Conservation (phyloP, 2,797 vertebrate genomes). For the Aeoliscus strigatus region DNA sequence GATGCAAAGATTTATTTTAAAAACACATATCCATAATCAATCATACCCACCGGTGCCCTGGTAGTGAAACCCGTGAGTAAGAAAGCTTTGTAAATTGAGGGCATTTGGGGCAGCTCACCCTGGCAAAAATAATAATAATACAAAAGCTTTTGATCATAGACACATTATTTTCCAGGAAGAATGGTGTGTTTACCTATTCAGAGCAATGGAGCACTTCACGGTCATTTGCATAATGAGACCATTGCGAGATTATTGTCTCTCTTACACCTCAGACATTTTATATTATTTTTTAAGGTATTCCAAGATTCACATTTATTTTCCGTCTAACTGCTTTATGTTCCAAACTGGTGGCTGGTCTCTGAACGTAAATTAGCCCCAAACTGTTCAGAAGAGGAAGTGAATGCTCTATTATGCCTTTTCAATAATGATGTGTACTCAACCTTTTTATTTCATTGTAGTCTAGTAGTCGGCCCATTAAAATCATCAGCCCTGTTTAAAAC, state of each 20-base stretch:
- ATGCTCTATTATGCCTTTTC: conserved; percentile 5
- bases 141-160: conserved; percentile 44
- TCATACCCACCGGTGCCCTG: conserved; percentile 4
- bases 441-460: conserved; percentile 34
- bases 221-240: conserved; percentile 50
- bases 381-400: conserved; percentile 12
- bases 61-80: conserved; percentile 23
- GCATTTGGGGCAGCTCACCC: conserved; percentile 19
- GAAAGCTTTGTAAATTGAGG: conserved; percentile 40
- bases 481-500: conserved; percentile 34
- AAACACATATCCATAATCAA: no score
- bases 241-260: conserved; percentile 40
- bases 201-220: conserved; percentile 43
- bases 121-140: conserved; percentile 1
- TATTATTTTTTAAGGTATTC: conserved; percentile 32
- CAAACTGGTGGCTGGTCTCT: conserved; percentile 18
- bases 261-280: conserved; percentile 45
- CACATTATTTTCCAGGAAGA: conserved; percentile 34
- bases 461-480: conserved; percentile 45
- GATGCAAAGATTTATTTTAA: no score
- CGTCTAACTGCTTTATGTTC: conserved; percentile 23
- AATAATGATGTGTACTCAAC: conserved; percentile 29
- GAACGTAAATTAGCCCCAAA: conserved; percentile 11
- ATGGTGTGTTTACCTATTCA: conserved; percentile 36
- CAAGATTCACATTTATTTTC: conserved; percentile 37